These are phyloP conservation scores for Limosa lapponica DNA, from an alignment of 2,797 vertebrate genomes.

Conservation along the genomic window DNA sequence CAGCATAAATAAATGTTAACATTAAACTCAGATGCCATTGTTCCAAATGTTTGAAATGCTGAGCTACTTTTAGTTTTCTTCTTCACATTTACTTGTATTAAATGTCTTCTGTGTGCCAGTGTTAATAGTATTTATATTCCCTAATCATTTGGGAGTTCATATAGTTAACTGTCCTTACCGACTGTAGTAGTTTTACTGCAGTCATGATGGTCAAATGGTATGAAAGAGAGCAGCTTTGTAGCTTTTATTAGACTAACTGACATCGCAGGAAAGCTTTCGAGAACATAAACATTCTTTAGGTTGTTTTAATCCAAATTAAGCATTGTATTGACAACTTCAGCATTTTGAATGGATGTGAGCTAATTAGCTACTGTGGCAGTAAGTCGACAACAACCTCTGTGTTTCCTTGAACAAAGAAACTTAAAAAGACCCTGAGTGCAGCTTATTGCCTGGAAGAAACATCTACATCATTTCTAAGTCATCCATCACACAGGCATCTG, in stretches of 20 bases:
- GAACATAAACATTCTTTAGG: not conserved
- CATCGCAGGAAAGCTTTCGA: not conserved
- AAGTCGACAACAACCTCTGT: fast-evolving
- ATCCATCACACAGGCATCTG: not conserved
- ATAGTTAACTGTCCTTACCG: not conserved
- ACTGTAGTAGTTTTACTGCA: not conserved
- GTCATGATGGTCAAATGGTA: not conserved
- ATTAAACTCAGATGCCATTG: not conserved
- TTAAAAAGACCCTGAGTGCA: not conserved
- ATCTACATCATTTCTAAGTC: not conserved
- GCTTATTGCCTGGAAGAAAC: not conserved
- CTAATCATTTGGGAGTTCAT: not conserved
- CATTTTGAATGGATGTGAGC: not conserved
- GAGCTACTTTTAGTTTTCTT: not conserved
- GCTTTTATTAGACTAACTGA: not conserved
- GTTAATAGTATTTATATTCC: not conserved
- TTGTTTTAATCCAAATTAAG: not conserved
- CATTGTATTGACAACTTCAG: not conserved
- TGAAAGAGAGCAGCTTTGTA: not conserved
- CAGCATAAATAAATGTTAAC: not conserved
- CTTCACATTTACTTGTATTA: not conserved
- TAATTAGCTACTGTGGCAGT: not conserved
- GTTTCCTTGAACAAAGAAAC: not conserved
- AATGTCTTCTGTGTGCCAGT: not conserved
- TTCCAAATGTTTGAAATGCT: not conserved